Evolutionary conservation across 92 coral and sea anemone genomes (phyloP).

Genomic region (Actinernus sp.): DNA sequence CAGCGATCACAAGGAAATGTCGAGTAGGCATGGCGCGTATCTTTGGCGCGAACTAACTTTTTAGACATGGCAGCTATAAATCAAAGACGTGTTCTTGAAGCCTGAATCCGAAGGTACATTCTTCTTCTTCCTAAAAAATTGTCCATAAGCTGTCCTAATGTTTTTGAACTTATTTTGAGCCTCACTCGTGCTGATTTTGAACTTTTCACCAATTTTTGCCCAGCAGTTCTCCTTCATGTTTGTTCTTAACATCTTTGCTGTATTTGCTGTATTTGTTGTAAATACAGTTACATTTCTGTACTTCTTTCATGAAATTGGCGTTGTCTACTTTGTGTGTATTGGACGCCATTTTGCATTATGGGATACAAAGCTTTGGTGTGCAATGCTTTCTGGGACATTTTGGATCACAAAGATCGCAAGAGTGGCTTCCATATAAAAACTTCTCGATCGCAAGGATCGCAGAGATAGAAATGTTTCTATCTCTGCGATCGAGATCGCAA

Average conservation of each 20-base stretch:
- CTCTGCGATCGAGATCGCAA: background rate
- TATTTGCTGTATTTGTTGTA: too few relatives aligned
- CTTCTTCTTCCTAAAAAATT: conserved; percentile 15
- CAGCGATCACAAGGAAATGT: too few relatives aligned
- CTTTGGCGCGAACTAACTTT: too few relatives aligned
- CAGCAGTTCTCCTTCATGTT: conserved; percentile 31
- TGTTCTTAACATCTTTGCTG: too few relatives aligned
- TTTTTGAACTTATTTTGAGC: conserved; percentile 45
- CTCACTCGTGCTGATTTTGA: conserved; percentile 11
- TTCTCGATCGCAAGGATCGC: background rate
- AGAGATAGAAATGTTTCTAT: conserved; percentile 1
- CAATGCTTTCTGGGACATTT: conserved; percentile 14
- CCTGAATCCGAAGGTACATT: conserved; percentile 20
- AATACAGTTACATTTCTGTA: conserved; percentile 16
- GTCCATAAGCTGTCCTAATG: conserved; percentile 36
- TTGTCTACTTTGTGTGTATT: too few relatives aligned
- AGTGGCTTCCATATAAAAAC: conserved; percentile 4
- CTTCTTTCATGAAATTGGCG: conserved; percentile 46
- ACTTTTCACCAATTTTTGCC: conserved; percentile 19
- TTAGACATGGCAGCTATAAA: too few relatives aligned
- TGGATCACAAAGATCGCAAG: conserved; percentile 11
- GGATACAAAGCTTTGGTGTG: too few relatives aligned
- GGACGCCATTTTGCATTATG: too few relatives aligned
- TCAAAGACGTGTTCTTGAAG: too few relatives aligned
- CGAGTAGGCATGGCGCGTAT: too few relatives aligned